A percentile compares a stretch with the other conserved stretches of the same genome.
Evolutionary conservation across 1,140 invertebrate genomes (phyloP).

Genomic region (Bombus pascuorum): DNA sequence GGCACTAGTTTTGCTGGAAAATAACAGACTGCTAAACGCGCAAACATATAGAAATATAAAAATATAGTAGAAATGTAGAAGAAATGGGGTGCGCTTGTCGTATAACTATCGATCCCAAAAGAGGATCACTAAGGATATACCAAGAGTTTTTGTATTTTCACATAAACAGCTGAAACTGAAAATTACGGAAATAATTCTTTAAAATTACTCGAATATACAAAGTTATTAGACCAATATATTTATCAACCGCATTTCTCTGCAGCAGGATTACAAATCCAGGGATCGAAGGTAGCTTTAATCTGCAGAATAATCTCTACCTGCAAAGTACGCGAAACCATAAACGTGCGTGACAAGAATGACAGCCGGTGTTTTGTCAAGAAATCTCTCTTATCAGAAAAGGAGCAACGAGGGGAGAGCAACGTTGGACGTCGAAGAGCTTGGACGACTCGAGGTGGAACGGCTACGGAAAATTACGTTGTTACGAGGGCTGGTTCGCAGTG

Average conservation of each 20-base stretch:
- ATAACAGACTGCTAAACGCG: neutral
- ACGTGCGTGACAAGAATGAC: slow-evolving; percentile 2
- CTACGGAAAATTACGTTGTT: slow-evolving; percentile 64
- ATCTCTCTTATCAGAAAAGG: neutral
- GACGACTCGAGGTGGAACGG: slow-evolving; percentile 46
- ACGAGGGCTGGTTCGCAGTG: slow-evolving; percentile 24
- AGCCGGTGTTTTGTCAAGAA: neutral
- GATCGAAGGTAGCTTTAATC: too few relatives aligned
- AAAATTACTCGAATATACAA: neutral
- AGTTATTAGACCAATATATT: neutral
- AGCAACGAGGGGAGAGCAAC: neutral
- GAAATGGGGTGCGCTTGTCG: too few relatives aligned
- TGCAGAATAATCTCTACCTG: neutral
- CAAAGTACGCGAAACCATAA: neutral
- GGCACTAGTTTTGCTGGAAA: neutral
- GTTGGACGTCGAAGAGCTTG: slow-evolving; percentile 1
- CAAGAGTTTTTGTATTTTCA: too few relatives aligned
- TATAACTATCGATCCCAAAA: too few relatives aligned
- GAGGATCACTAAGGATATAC: too few relatives aligned
- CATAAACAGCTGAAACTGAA: too few relatives aligned
- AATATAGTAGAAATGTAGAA: neutral
- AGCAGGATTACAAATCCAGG: neutral
- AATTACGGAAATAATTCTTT: too few relatives aligned
- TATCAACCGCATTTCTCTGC: neutral
- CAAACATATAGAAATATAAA: too few relatives aligned